These are phyloP conservation scores for Ditula angustiorana DNA, from an alignment of 2,888 invertebrate genomes.

Conservation along the genomic window DNA sequence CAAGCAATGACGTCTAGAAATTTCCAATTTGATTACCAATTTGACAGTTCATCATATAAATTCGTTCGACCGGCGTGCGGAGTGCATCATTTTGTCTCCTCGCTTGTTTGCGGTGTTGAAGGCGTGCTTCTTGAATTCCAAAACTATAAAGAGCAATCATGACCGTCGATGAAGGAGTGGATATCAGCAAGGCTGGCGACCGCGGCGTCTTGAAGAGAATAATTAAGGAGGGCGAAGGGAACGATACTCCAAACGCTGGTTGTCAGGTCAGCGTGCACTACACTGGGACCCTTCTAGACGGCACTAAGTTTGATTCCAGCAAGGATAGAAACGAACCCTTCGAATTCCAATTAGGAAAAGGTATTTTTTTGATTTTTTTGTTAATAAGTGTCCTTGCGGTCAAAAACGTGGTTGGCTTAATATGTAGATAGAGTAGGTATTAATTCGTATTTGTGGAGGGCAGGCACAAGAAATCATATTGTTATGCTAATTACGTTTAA, in stretches of 20 bases:
- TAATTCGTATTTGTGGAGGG: constrained; percentile 11
- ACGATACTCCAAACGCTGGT: constrained; percentile 89
- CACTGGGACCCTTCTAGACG: constrained; percentile 94
- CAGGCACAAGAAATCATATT: background rate
- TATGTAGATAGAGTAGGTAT: background rate
- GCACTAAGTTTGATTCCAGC: constrained; percentile 97
- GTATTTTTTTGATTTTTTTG: constrained; percentile 70
- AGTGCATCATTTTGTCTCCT: constrained; percentile 9
- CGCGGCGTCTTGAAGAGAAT: constrained; percentile 93
- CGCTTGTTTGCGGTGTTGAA: constrained; percentile 8
- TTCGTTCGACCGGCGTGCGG: constrained; percentile 42
- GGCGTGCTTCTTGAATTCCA: constrained; percentile 1
- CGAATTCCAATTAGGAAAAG: constrained; percentile 94
- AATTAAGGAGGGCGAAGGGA: constrained; percentile 89
- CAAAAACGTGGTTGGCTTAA: background rate
- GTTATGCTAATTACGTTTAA: constrained; percentile 12
- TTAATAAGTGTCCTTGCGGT: background rate
- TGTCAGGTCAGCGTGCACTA: constrained; percentile 93
- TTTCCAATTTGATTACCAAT: constrained; percentile 43
- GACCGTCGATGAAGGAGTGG: constrained; percentile 78
- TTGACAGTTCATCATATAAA: constrained; percentile 37
- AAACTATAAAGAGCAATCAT: constrained; percentile 48
- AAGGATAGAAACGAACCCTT: constrained; percentile 93
- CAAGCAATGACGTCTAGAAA: constrained; percentile 49
- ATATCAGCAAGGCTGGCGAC: constrained; percentile 81